Evolutionary conservation across 2,888 invertebrate genomes (phyloP), one percentile per base, ranked within the genome.

Genomic region (Malthinus flaveolus): DNA sequence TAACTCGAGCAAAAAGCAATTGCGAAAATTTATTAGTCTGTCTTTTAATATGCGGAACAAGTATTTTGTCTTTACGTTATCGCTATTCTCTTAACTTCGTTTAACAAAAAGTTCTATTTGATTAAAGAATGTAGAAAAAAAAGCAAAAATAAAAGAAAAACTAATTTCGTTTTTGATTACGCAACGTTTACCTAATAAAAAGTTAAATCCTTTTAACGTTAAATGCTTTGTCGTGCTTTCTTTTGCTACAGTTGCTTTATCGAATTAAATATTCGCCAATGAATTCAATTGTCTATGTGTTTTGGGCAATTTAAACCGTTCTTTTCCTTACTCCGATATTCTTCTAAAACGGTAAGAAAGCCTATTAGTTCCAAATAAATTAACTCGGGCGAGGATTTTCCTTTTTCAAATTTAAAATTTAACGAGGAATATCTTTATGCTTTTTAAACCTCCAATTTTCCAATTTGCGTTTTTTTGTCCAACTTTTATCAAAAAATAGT

Each of bases 11-110:
- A 66, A 64, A 64, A 64, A 66, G 64, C 62, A 63, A 65, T 66
- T 56, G 64, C 62, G 51, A 58, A 65, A 66, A 67, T 66, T 66
- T 68, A 69, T 67, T 68, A 67, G 66, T 58, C 59, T 49, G 61
- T 57, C 64, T 66, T 42, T 69, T 66, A 68, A 67, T 67, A 66
- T 65, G 58, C 60, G 59, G 56, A 58, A 56, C 64, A 61, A 64
- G 66, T 64, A 62, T 55, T 64, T 55, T 48, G 55, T 54, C 60
- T 57, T 50, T 62, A 61, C 65, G 65, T 65, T 64, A 62, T 50
- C 60, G 34, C 62, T 54, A 59, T 54, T 59, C 53, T 49, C 51
- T 54, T 59, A 58, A 56, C 59, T 65, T 55, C 57, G 56, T 63
- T 61, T 48, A 51, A 63, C 61, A 66, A 63, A 66, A 60, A 63